Evolutionary conservation across 37 sponge, comb jelly and placozoan species (phyloP).

Genomic region (Crambe crambe): DNA sequence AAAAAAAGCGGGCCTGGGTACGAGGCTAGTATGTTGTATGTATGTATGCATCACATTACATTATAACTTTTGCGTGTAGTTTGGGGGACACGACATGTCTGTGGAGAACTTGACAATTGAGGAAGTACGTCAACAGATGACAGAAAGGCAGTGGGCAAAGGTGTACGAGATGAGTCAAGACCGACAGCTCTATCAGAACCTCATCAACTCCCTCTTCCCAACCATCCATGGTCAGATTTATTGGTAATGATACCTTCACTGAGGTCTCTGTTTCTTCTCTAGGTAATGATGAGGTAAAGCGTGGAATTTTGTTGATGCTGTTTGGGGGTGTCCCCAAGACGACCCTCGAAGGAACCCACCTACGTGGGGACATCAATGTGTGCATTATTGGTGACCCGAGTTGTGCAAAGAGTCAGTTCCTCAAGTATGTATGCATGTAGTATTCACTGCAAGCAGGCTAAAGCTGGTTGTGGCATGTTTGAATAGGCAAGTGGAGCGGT

Average conservation of each 20-base stretch:
- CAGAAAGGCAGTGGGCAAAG: conserved; percentile 77
- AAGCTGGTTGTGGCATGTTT: not conserved
- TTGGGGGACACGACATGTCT: conserved; percentile 64
- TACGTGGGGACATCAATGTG: conserved; percentile 98
- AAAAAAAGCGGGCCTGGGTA: no score
- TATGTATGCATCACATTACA: not conserved
- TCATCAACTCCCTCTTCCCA: conserved; percentile 92
- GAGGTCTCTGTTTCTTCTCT: no score
- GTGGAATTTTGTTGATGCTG: conserved; percentile 97
- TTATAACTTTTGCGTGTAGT: conserved; percentile 36
- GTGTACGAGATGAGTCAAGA: conserved; percentile 96
- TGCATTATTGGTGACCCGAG: conserved; percentile 99
- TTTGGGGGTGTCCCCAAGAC: conserved; percentile 98
- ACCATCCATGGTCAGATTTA: conserved; percentile 87
- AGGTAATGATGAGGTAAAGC: conserved; percentile 99
- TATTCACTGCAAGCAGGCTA: not conserved
- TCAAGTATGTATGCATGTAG: conserved; percentile 75
- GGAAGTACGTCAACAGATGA: conserved; percentile 75
- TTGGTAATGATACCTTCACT: not conserved
- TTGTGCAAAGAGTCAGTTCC: conserved; percentile 97
- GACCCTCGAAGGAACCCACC: conserved; percentile 91
- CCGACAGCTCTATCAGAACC: conserved; percentile 89
- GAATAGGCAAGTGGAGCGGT: conserved; percentile 91
- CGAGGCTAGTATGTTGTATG: not conserved
- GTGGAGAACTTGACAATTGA: conserved; percentile 89